Conservation (phyloP, 2,113 vertebrate genomes). For the Corvus moneduloides region DNA sequence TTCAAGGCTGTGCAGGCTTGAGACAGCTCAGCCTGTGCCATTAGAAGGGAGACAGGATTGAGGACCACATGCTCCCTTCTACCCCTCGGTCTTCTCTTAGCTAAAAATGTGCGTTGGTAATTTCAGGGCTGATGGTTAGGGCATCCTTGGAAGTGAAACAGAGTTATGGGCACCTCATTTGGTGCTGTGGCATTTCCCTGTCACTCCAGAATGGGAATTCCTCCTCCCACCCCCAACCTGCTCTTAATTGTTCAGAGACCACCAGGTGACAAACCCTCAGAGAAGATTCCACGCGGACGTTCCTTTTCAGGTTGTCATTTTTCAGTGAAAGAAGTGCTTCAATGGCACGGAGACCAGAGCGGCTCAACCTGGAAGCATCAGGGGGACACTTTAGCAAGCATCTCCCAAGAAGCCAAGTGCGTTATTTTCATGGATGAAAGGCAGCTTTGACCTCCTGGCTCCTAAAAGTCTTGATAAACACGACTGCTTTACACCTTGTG, state of each 20-base stretch:
- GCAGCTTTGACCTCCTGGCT: background rate
- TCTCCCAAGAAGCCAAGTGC: background rate
- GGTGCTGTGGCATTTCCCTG: background rate
- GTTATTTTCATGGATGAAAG: background rate
- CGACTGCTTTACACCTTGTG: fast-evolving
- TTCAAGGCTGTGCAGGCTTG: background rate
- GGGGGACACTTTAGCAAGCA: background rate
- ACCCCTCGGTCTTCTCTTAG: background rate
- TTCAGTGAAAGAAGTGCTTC: background rate
- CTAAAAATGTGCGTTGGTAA: background rate
- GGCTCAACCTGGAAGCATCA: background rate
- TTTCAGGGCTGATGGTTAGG: background rate
- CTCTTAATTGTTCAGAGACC: background rate
- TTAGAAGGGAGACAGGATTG: background rate
- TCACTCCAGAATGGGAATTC: background rate
- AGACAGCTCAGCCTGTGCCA: background rate
- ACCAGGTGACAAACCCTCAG: background rate
- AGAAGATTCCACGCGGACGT: background rate
- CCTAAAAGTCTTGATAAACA: background rate
- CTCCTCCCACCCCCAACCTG: background rate
- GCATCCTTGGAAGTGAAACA: background rate
- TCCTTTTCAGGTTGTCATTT: background rate
- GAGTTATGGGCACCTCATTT: background rate
- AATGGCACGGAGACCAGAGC: background rate
- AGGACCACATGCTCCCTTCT: background rate